Conservation (phyloP, 1,140 invertebrate species). For the Ditylenchus dipsaci region DNA sequence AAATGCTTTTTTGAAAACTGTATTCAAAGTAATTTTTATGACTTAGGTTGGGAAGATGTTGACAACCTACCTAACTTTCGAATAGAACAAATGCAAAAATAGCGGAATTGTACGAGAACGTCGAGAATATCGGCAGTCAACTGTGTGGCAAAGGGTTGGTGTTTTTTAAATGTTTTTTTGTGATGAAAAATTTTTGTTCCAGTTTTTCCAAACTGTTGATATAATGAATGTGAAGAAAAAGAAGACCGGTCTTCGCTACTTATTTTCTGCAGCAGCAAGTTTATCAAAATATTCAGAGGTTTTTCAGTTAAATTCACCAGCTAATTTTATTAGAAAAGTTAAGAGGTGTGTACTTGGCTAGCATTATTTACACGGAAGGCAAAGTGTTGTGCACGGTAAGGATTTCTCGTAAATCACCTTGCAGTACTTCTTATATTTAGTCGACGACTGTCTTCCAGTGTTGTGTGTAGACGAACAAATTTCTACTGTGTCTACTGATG, state of each 20-base stretch:
- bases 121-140: constrained; percentile 68
- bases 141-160: constrained; percentile 55
- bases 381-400: constrained; percentile 79
- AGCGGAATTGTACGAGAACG: constrained; percentile 78
- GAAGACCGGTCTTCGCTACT: constrained; percentile 83
- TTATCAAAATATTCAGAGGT: constrained; percentile 76
- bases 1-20: too few species aligned
- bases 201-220: constrained; percentile 38
- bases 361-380: constrained; percentile 86
- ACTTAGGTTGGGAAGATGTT: constrained; percentile 32
- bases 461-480: constrained; percentile 84
- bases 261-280: constrained; percentile 90
- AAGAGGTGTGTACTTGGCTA: constrained; percentile 85
- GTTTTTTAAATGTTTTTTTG: not conserved
- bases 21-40: too few species aligned
- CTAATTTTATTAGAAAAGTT: too few species aligned
- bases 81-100: constrained; percentile 67
- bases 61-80: constrained; percentile 9
- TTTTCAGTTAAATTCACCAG: too few species aligned
- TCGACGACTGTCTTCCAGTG: constrained; percentile 89
- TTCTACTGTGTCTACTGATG: constrained; percentile 57
- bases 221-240: constrained; percentile 61
- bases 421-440: not conserved
- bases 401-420: not conserved
- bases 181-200: not conserved